Evolutionary conservation across 1,140 invertebrate genomes (phyloP).

Genomic region (Patella vulgata): DNA sequence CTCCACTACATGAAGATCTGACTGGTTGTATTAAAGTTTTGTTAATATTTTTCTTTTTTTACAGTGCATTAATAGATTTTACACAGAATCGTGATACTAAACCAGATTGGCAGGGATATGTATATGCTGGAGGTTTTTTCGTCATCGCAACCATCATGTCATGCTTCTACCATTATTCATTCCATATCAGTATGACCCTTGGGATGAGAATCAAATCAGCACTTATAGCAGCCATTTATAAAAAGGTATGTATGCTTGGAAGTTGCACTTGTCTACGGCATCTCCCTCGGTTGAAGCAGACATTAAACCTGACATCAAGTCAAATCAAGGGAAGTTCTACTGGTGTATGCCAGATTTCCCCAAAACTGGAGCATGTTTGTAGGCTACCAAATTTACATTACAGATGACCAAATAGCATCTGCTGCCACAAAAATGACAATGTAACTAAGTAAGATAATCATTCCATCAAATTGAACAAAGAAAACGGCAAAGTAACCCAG

Average conservation of each 20-base stretch:
- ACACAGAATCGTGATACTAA: slow-evolving; percentile 16
- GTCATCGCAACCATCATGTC: slow-evolving; percentile 43
- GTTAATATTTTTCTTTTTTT: too few species aligned
- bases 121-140: slow-evolving; percentile 58
- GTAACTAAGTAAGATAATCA: not conserved
- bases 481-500: too few species aligned
- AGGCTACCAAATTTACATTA: not conserved
- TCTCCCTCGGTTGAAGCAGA: too few species aligned
- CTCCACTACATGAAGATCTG: too few species aligned
- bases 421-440: not conserved
- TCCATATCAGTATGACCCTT: slow-evolving; percentile 71
- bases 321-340: too few species aligned
- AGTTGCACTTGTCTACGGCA: too few species aligned
- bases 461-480: too few species aligned
- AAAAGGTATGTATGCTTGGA: slow-evolving; percentile 82
- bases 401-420: not conserved
- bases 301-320: too few species aligned
- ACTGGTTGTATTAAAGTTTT: too few species aligned
- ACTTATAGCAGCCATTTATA: slow-evolving; percentile 91
- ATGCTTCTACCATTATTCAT: slow-evolving; percentile 56
- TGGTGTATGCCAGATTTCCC: too few species aligned
- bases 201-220: slow-evolving; percentile 90
- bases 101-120: slow-evolving; percentile 63
- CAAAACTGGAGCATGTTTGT: not conserved
- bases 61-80: slow-evolving; percentile 38